Conservation (phyloP, 1,140 invertebrate genomes). For the Macrosteles quadrilineatus region DNA sequence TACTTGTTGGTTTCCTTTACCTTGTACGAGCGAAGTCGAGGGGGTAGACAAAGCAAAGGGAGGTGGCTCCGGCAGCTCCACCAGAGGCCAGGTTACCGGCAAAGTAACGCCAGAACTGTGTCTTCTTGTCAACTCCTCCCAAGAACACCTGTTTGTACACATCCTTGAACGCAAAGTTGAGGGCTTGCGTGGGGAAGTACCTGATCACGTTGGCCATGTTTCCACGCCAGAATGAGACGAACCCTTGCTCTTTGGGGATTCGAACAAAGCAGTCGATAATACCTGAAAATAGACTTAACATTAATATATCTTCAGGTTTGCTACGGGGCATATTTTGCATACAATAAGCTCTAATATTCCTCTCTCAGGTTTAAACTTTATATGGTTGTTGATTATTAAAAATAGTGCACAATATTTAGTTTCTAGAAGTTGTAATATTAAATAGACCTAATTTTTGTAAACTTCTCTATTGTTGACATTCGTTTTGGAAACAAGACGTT, state of each 20-base stretch:
- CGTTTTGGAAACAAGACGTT: too few species aligned
- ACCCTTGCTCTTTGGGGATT: constrained; percentile 84
- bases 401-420: too few species aligned
- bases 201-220: constrained; percentile 91
- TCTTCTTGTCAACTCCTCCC: constrained; percentile 83
- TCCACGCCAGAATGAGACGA: constrained; percentile 87
- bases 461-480: too few species aligned
- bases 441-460: too few species aligned
- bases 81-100: constrained; percentile 87
- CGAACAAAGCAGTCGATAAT: constrained; percentile 85
- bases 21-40: constrained; percentile 94
- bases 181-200: constrained; percentile 94
- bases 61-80: constrained; percentile 92
- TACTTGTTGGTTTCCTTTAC: too few species aligned
- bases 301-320: too few species aligned
- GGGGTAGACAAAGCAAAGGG: constrained; percentile 94
- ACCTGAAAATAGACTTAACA: constrained; percentile 62
- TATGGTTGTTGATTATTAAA: too few species aligned
- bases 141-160: constrained; percentile 84
- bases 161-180: constrained; percentile 97
- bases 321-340: too few species aligned
- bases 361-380: too few species aligned
- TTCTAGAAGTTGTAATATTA: too few species aligned
- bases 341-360: too few species aligned
- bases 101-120: constrained; percentile 88